These are phyloP conservation scores for Cyclina sinensis DNA, from an alignment of 1,140 invertebrate species.

Conservation along the genomic window DNA sequence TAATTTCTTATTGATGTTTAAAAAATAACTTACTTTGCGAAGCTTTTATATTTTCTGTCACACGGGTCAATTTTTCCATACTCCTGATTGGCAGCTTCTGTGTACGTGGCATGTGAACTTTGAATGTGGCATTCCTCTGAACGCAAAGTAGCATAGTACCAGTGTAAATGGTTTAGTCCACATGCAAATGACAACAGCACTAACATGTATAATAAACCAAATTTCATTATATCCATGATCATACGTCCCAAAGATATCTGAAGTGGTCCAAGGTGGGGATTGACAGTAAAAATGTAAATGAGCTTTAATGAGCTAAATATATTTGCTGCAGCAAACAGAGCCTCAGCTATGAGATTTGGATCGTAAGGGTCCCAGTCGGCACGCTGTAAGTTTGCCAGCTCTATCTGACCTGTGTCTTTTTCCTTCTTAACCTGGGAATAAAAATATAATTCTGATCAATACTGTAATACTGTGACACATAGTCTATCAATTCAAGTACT, in stretches of 20 bases:
- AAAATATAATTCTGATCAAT: no score
- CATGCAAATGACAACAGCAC: constrained; percentile 99
- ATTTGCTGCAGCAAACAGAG: constrained; percentile 97
- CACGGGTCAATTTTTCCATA: constrained; percentile 70
- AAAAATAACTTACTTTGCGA: constrained; percentile 84
- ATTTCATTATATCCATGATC: constrained; percentile 99
- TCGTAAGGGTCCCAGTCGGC: constrained; percentile 97
- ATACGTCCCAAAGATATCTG: constrained; percentile 98
- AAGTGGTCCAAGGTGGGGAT: constrained; percentile 98
- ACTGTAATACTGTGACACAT: no score
- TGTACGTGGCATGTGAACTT: neutral
- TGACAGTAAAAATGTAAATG: constrained; percentile 99
- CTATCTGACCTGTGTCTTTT: constrained; percentile 46
- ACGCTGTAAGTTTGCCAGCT: constrained; percentile 90
- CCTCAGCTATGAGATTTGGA: constrained; percentile 97
- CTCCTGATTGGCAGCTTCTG: constrained; percentile 6
- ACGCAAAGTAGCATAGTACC: constrained; percentile 99
- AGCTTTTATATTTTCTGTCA: constrained; percentile 83
- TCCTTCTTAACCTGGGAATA: constrained; percentile 79
- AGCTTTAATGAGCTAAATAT: constrained; percentile 99
- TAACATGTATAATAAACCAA: constrained; percentile 96
- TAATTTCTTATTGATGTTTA: no score
- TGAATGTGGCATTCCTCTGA: constrained; percentile 92
- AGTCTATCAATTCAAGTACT: no score
- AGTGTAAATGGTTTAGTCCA: constrained; percentile 96